Conservation (phyloP, 92 coral and sea anemone genomes). For the Epizoanthus illoricatus region DNA sequence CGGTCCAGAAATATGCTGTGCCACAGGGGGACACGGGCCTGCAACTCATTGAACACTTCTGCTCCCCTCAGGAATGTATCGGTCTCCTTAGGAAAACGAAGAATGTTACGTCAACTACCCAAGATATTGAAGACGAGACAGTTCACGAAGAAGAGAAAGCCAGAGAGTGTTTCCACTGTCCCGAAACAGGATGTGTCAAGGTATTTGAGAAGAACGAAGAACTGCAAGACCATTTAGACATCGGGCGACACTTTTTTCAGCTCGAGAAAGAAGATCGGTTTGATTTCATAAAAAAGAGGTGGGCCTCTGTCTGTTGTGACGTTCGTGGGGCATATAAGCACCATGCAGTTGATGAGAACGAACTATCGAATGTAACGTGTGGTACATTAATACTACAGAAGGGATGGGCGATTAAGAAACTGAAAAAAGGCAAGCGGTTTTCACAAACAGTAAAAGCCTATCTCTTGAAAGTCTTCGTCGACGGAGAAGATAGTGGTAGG, state of each 20-base stretch:
- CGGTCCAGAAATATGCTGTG: slow-evolving; percentile 33
- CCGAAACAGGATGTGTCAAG: slow-evolving; percentile 39
- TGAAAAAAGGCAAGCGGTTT: slow-evolving; percentile 30
- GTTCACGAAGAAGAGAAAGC: slow-evolving; percentile 6
- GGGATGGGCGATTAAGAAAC: slow-evolving; percentile 48
- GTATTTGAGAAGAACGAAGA: slow-evolving; percentile 30
- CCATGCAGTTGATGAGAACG: slow-evolving; percentile 2
- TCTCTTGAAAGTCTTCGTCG: slow-evolving; percentile 38
- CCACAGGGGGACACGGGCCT: slow-evolving; percentile 34
- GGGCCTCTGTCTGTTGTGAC: slow-evolving; percentile 13
- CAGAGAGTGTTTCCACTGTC: slow-evolving; percentile 17
- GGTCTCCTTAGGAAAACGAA: slow-evolving; percentile 35
- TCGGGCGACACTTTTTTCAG: slow-evolving; percentile 36
- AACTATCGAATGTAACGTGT: not conserved
- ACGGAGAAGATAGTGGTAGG: slow-evolving; percentile 49
- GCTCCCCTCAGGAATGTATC: slow-evolving; percentile 27
- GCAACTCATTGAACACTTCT: slow-evolving; percentile 30
- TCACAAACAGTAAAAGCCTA: slow-evolving; percentile 45
- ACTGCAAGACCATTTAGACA: slow-evolving; percentile 39
- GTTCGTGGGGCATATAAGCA: slow-evolving; percentile 22
- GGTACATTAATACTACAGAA: slow-evolving; percentile 23
- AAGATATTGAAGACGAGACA: not conserved
- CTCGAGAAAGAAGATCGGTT: slow-evolving; percentile 21
- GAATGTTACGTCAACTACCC: not conserved
- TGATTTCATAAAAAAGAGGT: slow-evolving; percentile 32